Percentiles rank a stretch among this genome's conserved stretches.
Evolutionary conservation across 1,140 invertebrate genomes (phyloP).

Genomic region (Myzus persicae): DNA sequence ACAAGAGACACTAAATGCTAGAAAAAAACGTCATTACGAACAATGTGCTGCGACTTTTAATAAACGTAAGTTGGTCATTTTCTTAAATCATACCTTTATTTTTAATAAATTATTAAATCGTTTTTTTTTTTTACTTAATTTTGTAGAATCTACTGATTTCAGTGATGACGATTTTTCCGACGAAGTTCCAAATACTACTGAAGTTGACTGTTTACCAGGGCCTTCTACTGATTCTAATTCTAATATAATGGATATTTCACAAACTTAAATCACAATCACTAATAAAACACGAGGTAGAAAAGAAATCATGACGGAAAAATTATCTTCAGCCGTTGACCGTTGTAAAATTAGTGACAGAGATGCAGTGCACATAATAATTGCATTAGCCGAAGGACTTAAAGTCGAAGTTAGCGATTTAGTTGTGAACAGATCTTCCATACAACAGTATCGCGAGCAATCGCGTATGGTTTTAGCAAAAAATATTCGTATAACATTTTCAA

Average conservation of each 20-base stretch:
- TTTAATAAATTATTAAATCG: background rate
- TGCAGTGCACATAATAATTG: conserved; percentile 59
- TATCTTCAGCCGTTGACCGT: conserved; percentile 60
- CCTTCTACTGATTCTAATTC: background rate
- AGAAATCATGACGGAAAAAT: conserved; percentile 57
- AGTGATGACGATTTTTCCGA: background rate
- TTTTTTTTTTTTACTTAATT: background rate
- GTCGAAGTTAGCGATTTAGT: conserved; percentile 54
- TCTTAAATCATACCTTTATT: background rate
- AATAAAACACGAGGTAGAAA: conserved; percentile 54
- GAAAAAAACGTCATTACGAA: conserved; percentile 5
- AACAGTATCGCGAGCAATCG: conserved; percentile 58
- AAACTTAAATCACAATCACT: background rate
- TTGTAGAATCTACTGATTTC: background rate
- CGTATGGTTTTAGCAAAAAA: background rate
- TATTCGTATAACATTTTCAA: conserved; percentile 9
- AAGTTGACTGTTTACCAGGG: background rate
- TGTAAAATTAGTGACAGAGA: conserved; percentile 60
- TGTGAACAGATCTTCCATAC: conserved; percentile 60
- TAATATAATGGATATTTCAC: background rate
- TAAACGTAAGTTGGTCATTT: background rate
- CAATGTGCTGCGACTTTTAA: background rate
- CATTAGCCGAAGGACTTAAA: conserved; percentile 59
- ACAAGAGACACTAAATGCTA: background rate
- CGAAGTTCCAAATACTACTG: background rate